Evolutionary conservation across 2,797 vertebrate genomes (phyloP).

Genomic region (Fistularia tabacaria): DNA sequence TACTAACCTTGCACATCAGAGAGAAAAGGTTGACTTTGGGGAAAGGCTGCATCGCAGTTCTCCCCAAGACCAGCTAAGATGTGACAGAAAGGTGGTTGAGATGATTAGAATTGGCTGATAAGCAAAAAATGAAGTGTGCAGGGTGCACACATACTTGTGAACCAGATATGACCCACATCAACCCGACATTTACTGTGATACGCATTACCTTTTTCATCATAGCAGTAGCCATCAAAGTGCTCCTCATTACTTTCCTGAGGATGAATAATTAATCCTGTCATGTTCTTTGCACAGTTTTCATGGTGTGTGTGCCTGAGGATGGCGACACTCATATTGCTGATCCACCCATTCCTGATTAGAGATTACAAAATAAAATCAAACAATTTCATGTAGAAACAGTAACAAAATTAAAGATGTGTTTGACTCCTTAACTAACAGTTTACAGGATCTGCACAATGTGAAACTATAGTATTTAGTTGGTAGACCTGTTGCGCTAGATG

Average conservation of each 20-base stretch:
- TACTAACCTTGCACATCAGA: slow-evolving; percentile 39
- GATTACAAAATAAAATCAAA: not conserved
- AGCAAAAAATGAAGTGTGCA: not conserved
- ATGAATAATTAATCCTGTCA: slow-evolving; percentile 68
- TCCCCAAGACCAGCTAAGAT: slow-evolving; percentile 15
- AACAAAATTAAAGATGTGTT: not conserved
- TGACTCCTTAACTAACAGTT: too few species aligned
- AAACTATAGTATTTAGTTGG: too few species aligned
- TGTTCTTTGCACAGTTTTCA: slow-evolving; percentile 76
- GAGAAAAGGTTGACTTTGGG: rapidly evolving
- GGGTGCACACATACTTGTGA: too few species aligned
- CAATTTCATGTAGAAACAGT: not conserved
- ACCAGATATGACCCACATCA: too few species aligned
- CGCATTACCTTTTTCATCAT: slow-evolving; percentile 75
- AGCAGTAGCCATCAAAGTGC: slow-evolving; percentile 81
- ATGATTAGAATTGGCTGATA: slow-evolving; percentile 3
- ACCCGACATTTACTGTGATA: too few species aligned
- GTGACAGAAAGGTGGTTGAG: slow-evolving; percentile 4
- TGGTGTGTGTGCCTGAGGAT: slow-evolving; percentile 79
- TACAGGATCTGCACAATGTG: too few species aligned
- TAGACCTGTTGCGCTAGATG: too few species aligned
- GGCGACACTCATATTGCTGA: slow-evolving; percentile 58
- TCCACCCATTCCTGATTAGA: slow-evolving; percentile 83
- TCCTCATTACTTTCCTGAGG: not conserved
- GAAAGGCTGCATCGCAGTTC: slow-evolving; percentile 34